Percentiles rank a stretch among this genome's conserved stretches.
Conservation (phyloP, 2,113 vertebrate genomes). For the Catharus bicknelli region DNA sequence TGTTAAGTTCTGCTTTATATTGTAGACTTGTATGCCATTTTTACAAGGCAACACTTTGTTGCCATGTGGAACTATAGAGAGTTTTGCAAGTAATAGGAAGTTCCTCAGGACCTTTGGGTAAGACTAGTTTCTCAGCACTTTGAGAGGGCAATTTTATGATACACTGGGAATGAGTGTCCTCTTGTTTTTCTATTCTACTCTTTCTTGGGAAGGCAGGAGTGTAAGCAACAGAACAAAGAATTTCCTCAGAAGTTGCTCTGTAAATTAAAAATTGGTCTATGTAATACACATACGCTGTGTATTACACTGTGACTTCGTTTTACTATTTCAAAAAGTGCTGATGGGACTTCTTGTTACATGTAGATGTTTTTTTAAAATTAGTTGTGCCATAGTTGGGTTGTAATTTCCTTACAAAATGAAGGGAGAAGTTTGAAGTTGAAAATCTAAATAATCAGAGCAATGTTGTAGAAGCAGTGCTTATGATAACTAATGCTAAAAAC, state of each 20-base stretch:
- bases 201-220: neutral
- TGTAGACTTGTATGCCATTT: neutral
- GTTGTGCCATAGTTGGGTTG: neutral
- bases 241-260: neutral
- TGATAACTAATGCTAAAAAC: neutral
- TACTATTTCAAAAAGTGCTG: neutral
- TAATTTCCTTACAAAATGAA: neutral
- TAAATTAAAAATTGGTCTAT: neutral
- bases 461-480: neutral
- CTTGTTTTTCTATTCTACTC: neutral
- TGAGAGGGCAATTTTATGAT: neutral
- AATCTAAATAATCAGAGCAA: neutral
- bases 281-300: neutral
- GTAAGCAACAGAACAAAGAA: neutral
- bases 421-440: neutral
- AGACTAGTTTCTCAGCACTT: neutral
- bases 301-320: neutral
- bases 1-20: neutral
- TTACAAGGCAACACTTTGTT: neutral
- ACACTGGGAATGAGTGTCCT: rapidly evolving
- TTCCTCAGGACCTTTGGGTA: neutral
- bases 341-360: neutral
- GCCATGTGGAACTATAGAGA: neutral
- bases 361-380: neutral
- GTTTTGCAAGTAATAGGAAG: neutral